A percentile compares a stretch with the other conserved stretches of the same genome.
Evolutionary conservation across 2,888 invertebrate genomes (phyloP).

Genomic region (Acrobasis suavella): DNA sequence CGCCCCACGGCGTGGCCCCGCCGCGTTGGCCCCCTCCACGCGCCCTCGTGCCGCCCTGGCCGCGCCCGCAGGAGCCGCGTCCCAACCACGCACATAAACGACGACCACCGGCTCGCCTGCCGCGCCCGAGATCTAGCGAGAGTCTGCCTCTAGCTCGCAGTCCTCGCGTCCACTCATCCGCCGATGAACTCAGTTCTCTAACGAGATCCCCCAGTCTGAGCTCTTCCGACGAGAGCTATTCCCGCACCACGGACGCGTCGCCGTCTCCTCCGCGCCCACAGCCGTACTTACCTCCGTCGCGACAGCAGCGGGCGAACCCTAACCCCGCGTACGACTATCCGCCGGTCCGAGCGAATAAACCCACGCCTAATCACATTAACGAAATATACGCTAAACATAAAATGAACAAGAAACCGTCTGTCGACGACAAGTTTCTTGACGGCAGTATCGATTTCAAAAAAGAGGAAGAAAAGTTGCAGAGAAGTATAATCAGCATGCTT

Average conservation of each 20-base stretch:
- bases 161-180: slow-evolving; percentile 88
- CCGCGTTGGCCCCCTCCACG: slow-evolving; percentile 78
- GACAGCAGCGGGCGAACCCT: slow-evolving; percentile 71
- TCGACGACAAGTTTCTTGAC: slow-evolving; percentile 71
- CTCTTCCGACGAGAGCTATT: slow-evolving; percentile 93
- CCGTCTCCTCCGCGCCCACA: slow-evolving; percentile 84
- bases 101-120: slow-evolving; percentile 72
- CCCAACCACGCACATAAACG: slow-evolving; percentile 68
- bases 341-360: slow-evolving; percentile 77
- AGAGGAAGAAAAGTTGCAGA: slow-evolving; percentile 75
- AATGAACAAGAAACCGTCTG: slow-evolving; percentile 62
- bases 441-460: slow-evolving; percentile 65
- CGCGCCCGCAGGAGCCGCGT: slow-evolving; percentile 77
- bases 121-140: slow-evolving; percentile 86
- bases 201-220: slow-evolving; percentile 92
- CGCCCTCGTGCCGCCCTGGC: slow-evolving; percentile 84
- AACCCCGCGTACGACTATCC: slow-evolving; percentile 82
- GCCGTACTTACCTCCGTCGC: slow-evolving; percentile 74
- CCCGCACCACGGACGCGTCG: slow-evolving; percentile 88
- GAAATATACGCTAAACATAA: slow-evolving; percentile 73
- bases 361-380: slow-evolving; percentile 59
- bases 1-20: slow-evolving; percentile 76
- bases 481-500: slow-evolving; percentile 77
- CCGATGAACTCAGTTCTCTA: slow-evolving; percentile 91
- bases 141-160: slow-evolving; percentile 83